Evolutionary conservation across 2,888 invertebrate species (phyloP), one percentile per base, ranked within the genome.

Genomic region (Gandaritis pyraliata): DNA sequence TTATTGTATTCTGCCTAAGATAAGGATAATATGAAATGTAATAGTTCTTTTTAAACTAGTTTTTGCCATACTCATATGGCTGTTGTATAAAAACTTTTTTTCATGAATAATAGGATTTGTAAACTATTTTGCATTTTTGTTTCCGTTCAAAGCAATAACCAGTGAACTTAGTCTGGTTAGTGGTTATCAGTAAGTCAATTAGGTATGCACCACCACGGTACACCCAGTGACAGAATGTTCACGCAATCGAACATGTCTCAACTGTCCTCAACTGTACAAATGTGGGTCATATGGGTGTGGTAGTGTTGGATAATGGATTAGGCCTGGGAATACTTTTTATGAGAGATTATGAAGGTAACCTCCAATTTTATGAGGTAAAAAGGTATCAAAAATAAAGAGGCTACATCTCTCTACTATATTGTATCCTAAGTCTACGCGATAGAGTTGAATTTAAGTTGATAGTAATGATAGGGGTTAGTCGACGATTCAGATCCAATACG

Each of bases 221-320:
- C 70, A 50, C 59, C 54, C 60, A 58, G 64, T 62, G 66, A 55
- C 68, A 58, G 61, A 70, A 65, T 63, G 68, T 75, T 75, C 66
- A 72, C 75, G 83, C 80, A 85, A 83, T 77, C 73, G 72, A 75
- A 4, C 65, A 76, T 83, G 79, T 75, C 77, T 71, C 72, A 8
- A 18, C 58, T 58, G 78, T 77, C 83, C 81, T 81, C 77, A 71
- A 51, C 56, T 65, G 70, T 69, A 70, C 59, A 65, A 64, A 80
- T 73, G 73, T 78, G 72, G 82, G 78, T 76, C 76, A 65, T 47
- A 66, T 64, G 70, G 69, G 72, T 63, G 55, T 65, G 55, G 75
- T 75, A 76, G 71, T 63, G 53, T 66, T 53, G 76, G 75, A 76
- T 79, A 72, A n/a, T n/a, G n/a, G n/a, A n/a, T n/a, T 29, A 60